Percentiles rank a stretch among this genome's conserved stretches.
Conservation (phyloP, 2,113 vertebrate genomes). For the Ptychochromis oligacanthus region DNA sequence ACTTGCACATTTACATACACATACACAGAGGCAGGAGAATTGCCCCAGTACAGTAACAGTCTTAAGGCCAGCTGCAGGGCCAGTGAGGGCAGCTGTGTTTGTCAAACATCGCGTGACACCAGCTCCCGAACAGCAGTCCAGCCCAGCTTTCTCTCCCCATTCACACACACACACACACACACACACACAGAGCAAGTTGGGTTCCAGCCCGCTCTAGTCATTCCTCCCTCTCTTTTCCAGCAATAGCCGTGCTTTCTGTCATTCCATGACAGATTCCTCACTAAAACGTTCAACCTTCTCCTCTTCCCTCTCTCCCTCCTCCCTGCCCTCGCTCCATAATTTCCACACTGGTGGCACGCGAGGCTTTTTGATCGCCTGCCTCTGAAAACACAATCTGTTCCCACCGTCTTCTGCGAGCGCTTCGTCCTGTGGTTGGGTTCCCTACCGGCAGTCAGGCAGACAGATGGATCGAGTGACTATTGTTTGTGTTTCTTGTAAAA, state of each 20-base stretch:
- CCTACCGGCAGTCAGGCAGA: slow-evolving; percentile 59
- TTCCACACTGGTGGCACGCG: slow-evolving; percentile 82
- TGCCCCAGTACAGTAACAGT: slow-evolving; percentile 46
- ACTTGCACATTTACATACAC: not conserved
- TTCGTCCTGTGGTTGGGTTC: slow-evolving; percentile 64
- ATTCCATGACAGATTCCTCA: slow-evolving; percentile 81
- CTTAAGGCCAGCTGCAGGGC: slow-evolving; percentile 59
- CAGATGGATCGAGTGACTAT: slow-evolving; percentile 74
- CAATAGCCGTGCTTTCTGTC: slow-evolving; percentile 79
- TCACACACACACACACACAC: slow-evolving; percentile 35
- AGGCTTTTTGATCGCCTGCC: slow-evolving; percentile 80
- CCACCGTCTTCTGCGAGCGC: slow-evolving; percentile 57
- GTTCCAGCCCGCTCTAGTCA: slow-evolving; percentile 68
- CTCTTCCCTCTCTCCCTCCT: slow-evolving; percentile 63
- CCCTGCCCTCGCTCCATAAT: slow-evolving; percentile 68
- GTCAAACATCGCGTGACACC: slow-evolving; percentile 83
- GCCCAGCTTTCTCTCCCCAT: slow-evolving; percentile 61
- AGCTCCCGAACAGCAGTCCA: slow-evolving; percentile 70
- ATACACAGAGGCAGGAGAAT: slow-evolving; percentile 18
- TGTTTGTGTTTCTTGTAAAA: slow-evolving; percentile 75
- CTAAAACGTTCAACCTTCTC: slow-evolving; percentile 79
- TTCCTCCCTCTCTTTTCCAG: slow-evolving; percentile 72
- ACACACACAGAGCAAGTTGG: slow-evolving; percentile 34
- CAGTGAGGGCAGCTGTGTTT: slow-evolving; percentile 77
- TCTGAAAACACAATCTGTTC: slow-evolving; percentile 79